phyloP scores from a whole-genome alignment of 2,888 invertebrate species.

The Pseudococcus longispinus region DNA sequence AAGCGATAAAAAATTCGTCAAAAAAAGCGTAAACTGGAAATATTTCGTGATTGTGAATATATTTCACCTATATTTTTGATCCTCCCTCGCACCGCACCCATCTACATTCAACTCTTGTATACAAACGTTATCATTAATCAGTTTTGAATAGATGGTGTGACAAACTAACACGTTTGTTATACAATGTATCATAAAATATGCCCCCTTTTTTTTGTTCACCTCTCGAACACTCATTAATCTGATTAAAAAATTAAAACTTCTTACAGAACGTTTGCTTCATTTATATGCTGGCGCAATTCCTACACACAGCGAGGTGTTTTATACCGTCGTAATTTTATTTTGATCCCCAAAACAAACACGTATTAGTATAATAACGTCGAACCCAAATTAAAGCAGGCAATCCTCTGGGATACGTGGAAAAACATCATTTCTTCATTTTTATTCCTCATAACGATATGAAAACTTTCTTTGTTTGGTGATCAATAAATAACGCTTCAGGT shows the following conservation, averaged over 20 bases:
- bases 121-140: not conserved
- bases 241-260: not conserved
- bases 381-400: not conserved
- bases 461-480: conserved; percentile 2
- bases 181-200: not conserved
- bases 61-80: not conserved
- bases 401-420: not conserved
- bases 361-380: conserved; percentile 15
- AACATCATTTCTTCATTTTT: conserved; percentile 20
- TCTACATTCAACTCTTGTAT: not conserved
- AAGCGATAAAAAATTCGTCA: not conserved
- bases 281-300: not conserved
- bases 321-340: conserved; percentile 1
- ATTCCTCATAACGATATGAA: not conserved
- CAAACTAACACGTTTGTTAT: not conserved
- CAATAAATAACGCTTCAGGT: conserved; percentile 24
- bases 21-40: not conserved
- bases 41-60: not conserved
- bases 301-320: not conserved
- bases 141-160: not conserved
- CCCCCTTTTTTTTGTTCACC: not conserved
- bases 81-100: not conserved
- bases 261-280: not conserved
- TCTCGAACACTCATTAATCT: not conserved
- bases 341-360: not conserved